phyloP scores from a whole-genome alignment of 2,113 vertebrate genomes.

The Tonatia bakeri region DNA sequence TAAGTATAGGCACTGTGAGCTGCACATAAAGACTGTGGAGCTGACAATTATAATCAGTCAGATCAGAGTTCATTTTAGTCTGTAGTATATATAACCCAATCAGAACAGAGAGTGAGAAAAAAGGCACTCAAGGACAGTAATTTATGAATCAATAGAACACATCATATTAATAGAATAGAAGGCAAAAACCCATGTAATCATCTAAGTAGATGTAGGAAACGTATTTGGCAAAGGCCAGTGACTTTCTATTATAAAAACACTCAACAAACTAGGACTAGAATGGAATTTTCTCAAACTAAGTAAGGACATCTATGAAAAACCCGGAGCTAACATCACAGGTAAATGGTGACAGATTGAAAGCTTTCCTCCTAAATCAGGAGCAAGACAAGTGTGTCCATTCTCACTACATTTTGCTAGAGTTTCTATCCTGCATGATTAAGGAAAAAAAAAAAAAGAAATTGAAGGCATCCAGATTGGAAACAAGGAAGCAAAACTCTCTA shows the following conservation, averaged over 20 bases:
- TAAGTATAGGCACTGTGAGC: background rate
- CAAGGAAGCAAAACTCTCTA: background rate
- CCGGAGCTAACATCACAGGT: background rate
- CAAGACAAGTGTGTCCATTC: background rate
- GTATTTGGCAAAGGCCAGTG: background rate
- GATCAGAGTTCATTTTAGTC: background rate
- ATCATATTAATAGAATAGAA: background rate
- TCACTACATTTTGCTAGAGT: background rate
- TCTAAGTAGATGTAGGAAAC: background rate
- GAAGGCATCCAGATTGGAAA: background rate
- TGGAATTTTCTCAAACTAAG: background rate
- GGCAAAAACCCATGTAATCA: background rate
- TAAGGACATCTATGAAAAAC: background rate
- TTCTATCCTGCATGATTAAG: background rate
- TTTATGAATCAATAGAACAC: background rate
- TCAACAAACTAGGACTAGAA: background rate
- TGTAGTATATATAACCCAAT: background rate
- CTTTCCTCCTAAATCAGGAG: background rate
- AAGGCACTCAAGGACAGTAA: background rate
- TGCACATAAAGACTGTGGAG: background rate
- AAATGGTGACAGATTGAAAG: background rate
- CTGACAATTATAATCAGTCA: background rate
- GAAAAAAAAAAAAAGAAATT: background rate
- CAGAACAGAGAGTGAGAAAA: background rate
- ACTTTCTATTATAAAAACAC: background rate